phyloP scores from a whole-genome alignment of 2,113 vertebrate species.

The Fukomys damarensis region DNA sequence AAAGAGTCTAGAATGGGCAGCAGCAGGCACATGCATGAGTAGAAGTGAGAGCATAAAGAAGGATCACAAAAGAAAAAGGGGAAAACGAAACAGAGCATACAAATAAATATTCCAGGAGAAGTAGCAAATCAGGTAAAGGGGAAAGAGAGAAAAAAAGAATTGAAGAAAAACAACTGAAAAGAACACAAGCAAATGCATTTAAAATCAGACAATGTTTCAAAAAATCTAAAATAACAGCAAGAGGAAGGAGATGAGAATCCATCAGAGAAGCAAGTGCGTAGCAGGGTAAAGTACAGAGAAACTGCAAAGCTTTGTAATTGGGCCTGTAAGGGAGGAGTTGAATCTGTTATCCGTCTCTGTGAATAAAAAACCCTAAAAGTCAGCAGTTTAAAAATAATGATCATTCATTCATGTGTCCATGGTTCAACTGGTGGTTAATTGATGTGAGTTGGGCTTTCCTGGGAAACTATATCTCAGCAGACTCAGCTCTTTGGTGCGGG shows the following conservation, averaged over 20 bases:
- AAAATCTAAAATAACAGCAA: not conserved
- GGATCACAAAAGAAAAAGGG: not conserved
- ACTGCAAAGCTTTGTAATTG: not conserved
- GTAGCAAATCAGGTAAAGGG: not conserved
- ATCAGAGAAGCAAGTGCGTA: not conserved
- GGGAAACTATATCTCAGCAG: not conserved
- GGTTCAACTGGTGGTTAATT: not conserved
- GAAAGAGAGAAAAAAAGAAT: not conserved
- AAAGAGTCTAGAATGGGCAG: not conserved
- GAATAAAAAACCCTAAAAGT: not conserved
- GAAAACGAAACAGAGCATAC: not conserved
- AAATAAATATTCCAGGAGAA: not conserved
- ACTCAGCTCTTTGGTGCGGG: not conserved
- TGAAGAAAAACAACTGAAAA: constrained; percentile 3
- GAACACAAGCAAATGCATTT: not conserved
- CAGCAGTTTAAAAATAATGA: not conserved
- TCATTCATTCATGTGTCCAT: not conserved
- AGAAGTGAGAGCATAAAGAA: not conserved
- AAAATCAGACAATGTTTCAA: not conserved
- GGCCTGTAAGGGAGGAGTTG: not conserved
- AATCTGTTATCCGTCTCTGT: not conserved
- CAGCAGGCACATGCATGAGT: not conserved
- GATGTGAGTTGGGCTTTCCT: not conserved
- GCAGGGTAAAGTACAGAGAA: not conserved
- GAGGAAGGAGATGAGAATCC: not conserved